These are phyloP conservation scores for Oscheius onirici DNA, from an alignment of 2,888 invertebrate species.

Conservation along the genomic window DNA sequence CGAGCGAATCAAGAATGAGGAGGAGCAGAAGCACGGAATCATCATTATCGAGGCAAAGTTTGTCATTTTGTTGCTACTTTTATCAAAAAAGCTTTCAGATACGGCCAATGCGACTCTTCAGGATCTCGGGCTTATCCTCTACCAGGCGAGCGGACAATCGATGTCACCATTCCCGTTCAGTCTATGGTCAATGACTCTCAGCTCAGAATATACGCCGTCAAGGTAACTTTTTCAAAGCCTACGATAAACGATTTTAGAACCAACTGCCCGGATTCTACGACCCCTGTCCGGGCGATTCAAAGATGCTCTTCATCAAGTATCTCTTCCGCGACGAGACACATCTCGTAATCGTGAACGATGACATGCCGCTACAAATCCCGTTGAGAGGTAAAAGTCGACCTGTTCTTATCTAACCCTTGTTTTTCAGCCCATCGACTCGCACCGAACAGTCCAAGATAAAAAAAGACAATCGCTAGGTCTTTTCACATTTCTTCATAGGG, in stretches of 20 bases:
- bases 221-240: slow-evolving; percentile 44
- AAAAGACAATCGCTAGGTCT: no score
- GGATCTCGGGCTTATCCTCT: slow-evolving; percentile 62
- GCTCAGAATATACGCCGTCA: slow-evolving; percentile 74
- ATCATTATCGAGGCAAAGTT: slow-evolving; percentile 84
- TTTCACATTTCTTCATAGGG: slow-evolving; percentile 1
- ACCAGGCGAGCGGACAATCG: slow-evolving; percentile 73
- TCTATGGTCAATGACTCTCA: slow-evolving; percentile 91
- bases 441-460: slow-evolving; percentile 8
- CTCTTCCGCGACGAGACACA: slow-evolving; percentile 84
- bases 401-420: slow-evolving; percentile 16
- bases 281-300: slow-evolving; percentile 88
- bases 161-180: slow-evolving; percentile 93
- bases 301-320: slow-evolving; percentile 86
- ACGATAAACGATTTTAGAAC: slow-evolving; percentile 79
- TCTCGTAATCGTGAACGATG: slow-evolving; percentile 83
- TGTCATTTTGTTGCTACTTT: slow-evolving; percentile 61
- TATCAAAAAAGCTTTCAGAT: slow-evolving; percentile 39
- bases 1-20: slow-evolving; percentile 83
- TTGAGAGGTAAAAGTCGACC: slow-evolving; percentile 77
- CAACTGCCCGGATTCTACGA: slow-evolving; percentile 96
- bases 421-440: slow-evolving; percentile 26
- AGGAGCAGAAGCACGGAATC: slow-evolving; percentile 84
- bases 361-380: slow-evolving; percentile 84
- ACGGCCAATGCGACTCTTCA: slow-evolving; percentile 50